Conservation (phyloP, 2,113 vertebrate species). For the Chunga burmeisteri region DNA sequence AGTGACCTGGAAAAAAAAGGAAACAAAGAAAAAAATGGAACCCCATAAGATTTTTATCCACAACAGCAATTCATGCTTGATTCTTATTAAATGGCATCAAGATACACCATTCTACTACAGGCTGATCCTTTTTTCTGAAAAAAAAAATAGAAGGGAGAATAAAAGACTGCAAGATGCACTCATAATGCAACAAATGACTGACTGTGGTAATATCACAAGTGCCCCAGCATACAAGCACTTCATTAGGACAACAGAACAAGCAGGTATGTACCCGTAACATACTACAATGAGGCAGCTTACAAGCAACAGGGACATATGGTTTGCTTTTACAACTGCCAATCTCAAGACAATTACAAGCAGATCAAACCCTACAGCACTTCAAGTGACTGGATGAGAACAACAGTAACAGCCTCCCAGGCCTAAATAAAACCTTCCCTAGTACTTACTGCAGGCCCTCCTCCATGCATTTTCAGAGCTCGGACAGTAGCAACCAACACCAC, state of each 20-base stretch:
- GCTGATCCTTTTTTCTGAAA: not conserved
- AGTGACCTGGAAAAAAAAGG: conserved; percentile 80
- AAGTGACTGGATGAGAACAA: not conserved
- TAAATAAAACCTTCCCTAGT: not conserved
- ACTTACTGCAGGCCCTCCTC: conserved; percentile 92
- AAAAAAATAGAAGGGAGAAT: not conserved
- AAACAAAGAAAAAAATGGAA: not conserved
- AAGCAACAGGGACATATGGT: not conserved
- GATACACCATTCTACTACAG: not conserved
- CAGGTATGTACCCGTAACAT: not conserved
- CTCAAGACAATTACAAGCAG: not conserved
- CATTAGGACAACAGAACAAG: not conserved
- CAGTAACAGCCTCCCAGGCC: not conserved
- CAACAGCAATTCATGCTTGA: accelerated
- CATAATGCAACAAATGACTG: not conserved
- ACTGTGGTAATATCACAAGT: not conserved
- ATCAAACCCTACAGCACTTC: not conserved
- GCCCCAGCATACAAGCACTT: not conserved
- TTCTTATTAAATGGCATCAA: not conserved
- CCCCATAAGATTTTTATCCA: not conserved
- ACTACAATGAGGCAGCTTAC: not conserved
- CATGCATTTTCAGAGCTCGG: conserved; percentile 97
- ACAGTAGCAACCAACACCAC: conserved; percentile 95
- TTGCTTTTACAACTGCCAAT: not conserved
- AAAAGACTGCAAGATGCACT: not conserved